phyloP scores from a whole-genome alignment of 2,888 invertebrate species.

The Galeruca laticollis region DNA sequence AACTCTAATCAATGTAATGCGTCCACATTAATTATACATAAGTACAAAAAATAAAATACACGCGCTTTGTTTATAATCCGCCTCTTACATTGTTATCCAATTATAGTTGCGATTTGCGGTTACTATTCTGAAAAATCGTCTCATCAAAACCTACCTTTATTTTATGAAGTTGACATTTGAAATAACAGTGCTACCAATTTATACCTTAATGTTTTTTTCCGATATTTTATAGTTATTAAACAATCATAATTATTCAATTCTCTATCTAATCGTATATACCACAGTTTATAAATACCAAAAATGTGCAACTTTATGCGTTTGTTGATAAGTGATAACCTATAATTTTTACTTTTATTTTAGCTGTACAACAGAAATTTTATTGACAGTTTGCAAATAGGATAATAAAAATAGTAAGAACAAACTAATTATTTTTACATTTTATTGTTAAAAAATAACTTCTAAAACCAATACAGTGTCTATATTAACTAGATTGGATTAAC shows the following conservation, averaged over 20 bases:
- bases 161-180: not conserved
- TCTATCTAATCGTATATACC: not conserved
- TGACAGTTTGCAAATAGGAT: not conserved
- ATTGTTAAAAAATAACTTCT: not conserved
- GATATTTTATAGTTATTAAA: not conserved
- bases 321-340: constrained; percentile 9
- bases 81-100: too few relatives aligned
- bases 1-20: too few relatives aligned
- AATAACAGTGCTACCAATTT: not conserved
- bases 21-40: too few relatives aligned
- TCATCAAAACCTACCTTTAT: too few relatives aligned
- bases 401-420: constrained; percentile 2
- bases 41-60: too few relatives aligned
- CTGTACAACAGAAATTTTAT: not conserved
- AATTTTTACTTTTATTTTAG: constrained; percentile 7
- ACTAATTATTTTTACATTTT: constrained; percentile 1
- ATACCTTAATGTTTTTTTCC: not conserved
- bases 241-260: not conserved
- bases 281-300: not conserved
- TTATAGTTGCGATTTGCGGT: too few relatives aligned
- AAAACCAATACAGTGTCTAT: not conserved
- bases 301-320: not conserved
- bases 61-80: too few relatives aligned
- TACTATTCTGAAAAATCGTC: too few relatives aligned
- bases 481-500: constrained; percentile 45